These are phyloP conservation scores for Melanocharis versteri DNA, from an alignment of 2,113 vertebrate genomes.

Conservation along the genomic window DNA sequence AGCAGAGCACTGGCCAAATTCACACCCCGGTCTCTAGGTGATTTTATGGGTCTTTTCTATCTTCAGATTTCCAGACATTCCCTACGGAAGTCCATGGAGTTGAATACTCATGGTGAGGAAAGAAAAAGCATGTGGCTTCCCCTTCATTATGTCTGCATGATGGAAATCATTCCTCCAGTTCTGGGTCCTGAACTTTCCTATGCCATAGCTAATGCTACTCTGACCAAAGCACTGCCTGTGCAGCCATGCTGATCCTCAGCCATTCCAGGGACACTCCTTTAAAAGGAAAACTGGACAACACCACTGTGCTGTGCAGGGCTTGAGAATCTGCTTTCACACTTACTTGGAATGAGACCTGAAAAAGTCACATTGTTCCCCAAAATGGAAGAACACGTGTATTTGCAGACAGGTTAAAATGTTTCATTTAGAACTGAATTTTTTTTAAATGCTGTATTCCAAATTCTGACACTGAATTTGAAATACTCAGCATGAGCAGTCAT, in stretches of 20 bases:
- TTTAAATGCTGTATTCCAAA: not conserved
- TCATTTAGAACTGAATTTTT: constrained; percentile 28
- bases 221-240: not conserved
- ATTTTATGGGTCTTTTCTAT: not conserved
- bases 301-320: not conserved
- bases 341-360: not conserved
- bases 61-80: not conserved
- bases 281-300: not conserved
- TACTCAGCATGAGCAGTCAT: constrained; percentile 50
- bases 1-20: not conserved
- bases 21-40: not conserved
- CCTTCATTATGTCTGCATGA: not conserved
- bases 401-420: constrained; percentile 17
- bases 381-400: not conserved
- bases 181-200: not conserved
- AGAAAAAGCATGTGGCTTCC: not conserved
- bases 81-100: not conserved
- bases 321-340: not conserved
- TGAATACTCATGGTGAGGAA: not conserved
- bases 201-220: not conserved
- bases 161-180: not conserved
- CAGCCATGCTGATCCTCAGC: not conserved
- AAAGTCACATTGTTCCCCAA: not conserved
- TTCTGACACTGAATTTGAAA: constrained; percentile 56
- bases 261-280: not conserved